phyloP scores from a whole-genome alignment of 2,113 vertebrate genomes.

The Odocoileus hemionus region DNA sequence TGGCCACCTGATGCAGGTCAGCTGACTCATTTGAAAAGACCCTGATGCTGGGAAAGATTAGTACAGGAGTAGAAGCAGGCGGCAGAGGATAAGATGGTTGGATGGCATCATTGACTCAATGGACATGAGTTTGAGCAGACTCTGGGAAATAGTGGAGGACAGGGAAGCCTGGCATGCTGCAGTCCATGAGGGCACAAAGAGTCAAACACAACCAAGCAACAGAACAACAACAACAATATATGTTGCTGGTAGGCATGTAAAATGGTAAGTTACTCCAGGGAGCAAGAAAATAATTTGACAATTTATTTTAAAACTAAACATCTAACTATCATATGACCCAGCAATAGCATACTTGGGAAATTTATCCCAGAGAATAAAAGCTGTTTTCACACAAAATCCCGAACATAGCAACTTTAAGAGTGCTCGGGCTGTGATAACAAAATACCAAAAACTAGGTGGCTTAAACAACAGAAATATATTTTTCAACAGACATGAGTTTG shows the following conservation, averaged over 20 bases:
- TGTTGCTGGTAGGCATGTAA: background rate
- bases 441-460: background rate
- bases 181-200: background rate
- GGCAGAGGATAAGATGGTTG: background rate
- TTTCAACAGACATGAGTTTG: background rate
- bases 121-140: background rate
- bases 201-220: background rate
- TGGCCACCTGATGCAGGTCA: background rate
- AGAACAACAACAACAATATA: background rate
- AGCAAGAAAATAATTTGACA: background rate
- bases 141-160: background rate
- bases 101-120: background rate
- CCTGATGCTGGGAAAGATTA: background rate
- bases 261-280: background rate
- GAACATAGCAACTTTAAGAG: background rate
- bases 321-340: background rate
- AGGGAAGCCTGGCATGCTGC: background rate
- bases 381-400: background rate
- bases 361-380: background rate
- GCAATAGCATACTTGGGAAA: background rate
- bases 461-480: background rate
- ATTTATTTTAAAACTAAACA: background rate
- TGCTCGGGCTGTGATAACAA: background rate
- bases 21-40: background rate
- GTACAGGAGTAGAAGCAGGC: background rate